A percentile compares a stretch with the other conserved stretches of the same genome.
These are phyloP conservation scores for Microcebus ravelobensis DNA, from an alignment of 2,113 vertebrate genomes.

Conservation along the genomic window DNA sequence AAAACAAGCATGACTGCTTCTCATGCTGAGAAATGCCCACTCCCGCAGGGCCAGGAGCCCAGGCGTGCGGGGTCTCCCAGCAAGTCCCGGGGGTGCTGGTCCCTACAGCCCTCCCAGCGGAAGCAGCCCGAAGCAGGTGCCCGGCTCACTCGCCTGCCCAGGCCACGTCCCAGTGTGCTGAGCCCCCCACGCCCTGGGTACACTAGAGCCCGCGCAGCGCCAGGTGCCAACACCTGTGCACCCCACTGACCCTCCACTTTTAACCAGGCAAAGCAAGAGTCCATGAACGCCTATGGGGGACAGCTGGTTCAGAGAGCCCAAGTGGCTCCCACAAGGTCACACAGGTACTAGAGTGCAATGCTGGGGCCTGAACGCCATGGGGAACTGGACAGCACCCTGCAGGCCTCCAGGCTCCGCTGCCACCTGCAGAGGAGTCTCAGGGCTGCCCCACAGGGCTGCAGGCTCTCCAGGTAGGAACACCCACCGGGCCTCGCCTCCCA, in stretches of 20 bases:
- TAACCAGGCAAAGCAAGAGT: not conserved
- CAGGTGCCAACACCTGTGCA: not conserved
- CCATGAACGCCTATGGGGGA: too few species aligned
- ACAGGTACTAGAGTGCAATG: not conserved
- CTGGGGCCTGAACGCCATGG: not conserved
- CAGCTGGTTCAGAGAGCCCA: not conserved
- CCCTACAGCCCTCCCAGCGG: too few species aligned
- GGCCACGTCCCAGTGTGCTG: not conserved
- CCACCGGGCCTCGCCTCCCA: too few species aligned
- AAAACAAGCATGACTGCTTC: not conserved
- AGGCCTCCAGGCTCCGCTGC: not conserved
- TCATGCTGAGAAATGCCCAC: not conserved
- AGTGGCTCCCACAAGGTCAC: not conserved
- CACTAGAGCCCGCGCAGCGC: not conserved
- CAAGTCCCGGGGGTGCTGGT: not conserved
- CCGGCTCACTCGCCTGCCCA: not conserved
- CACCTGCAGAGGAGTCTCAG: not conserved
- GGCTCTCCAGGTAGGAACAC: not conserved
- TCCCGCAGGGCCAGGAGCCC: too few species aligned
- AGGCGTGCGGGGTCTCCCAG: fast-evolving
- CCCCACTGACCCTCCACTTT: not conserved
- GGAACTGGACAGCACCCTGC: not conserved
- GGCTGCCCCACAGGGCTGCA: not conserved
- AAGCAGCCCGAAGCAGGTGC: not conserved
- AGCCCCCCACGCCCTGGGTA: not conserved